Evolutionary conservation across 2,888 invertebrate species (phyloP).

Genomic region (Scaptomyza tumidula): DNA sequence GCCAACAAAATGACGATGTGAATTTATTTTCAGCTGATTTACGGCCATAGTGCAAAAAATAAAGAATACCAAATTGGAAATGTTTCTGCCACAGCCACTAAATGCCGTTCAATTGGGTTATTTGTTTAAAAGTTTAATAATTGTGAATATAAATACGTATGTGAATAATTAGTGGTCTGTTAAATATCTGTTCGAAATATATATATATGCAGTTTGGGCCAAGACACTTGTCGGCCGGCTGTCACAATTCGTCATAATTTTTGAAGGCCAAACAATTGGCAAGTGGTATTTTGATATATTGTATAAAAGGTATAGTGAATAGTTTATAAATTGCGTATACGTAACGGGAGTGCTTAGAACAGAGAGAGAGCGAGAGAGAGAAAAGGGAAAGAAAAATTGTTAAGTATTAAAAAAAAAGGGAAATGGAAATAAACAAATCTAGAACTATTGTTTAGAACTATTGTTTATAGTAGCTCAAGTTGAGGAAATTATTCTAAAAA

Average conservation of each 20-base stretch:
- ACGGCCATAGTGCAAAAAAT: constrained; percentile 10
- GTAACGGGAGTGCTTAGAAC: constrained; percentile 15
- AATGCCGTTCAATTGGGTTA: constrained; percentile 32
- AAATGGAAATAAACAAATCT: neutral
- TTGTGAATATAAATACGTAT: constrained; percentile 39
- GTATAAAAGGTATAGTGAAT: constrained; percentile 8
- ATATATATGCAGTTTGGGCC: constrained; percentile 2
- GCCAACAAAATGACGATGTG: constrained; percentile 69
- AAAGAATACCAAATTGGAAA: constrained; percentile 14
- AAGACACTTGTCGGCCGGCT: constrained; percentile 70
- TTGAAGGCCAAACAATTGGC: constrained; percentile 68
- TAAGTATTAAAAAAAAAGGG: neutral
- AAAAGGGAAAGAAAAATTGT: neutral
- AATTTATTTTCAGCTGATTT: constrained; percentile 63
- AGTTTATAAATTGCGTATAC: constrained; percentile 29
- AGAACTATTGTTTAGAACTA: neutral
- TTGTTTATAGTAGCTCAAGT: neutral
- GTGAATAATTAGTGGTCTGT: constrained; percentile 50
- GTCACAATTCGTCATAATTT: constrained; percentile 67
- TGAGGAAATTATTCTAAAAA: neutral
- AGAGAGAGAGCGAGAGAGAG: neutral
- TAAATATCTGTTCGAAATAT: constrained; percentile 11
- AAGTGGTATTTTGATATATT: constrained; percentile 18
- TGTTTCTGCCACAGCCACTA: constrained; percentile 25
- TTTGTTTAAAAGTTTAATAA: constrained; percentile 50